Evolutionary conservation across 2,797 vertebrate genomes (phyloP), one percentile per base, ranked within the genome.

Genomic region (Calcarius lapponicus): DNA sequence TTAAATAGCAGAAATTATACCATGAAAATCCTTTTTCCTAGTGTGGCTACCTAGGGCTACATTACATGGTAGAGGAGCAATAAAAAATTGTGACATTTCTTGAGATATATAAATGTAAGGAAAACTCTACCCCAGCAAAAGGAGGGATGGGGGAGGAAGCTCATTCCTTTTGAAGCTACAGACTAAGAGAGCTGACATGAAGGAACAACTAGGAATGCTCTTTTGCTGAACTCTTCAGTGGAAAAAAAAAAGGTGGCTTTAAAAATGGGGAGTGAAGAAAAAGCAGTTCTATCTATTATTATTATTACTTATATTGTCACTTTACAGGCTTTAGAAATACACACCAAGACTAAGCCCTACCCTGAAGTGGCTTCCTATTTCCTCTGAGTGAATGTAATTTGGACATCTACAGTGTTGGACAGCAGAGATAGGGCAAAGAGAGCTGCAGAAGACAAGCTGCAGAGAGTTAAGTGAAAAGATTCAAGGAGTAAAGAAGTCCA

Each of bases 81-180:
- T 79, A 93, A 95, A 96, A 96, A 83, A 88, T 13, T 83, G 53
- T 58, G 74, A 90, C 83, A 72, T 94, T 96, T 96, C 74, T 88
- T 31, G 66, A 92, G 71, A 48, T 78, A 45, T 9, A 9, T 25
- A 88, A 84, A 28, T 28, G 48, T 65, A 86, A 86, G 61, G 47
- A 85, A 96, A 87, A 69, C 24, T 86, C 61, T 80, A 87, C 14
- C 62, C 56, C 73, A 79, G n/a, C 34, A 34, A 88, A 75, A 57
- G 31, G 50, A 62, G 42, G 62, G 79, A 71, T 28, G 69, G 64
- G 53, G 62, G 21, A 61, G 40, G 61, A 76, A 96, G 50, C 51
- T 86, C 86, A 90, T 60, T 72, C 88, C 57, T 93, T 96, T 90
- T 48, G 82, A 95, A 86, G 74, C 56, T 60, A 88, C 61, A 94